These are phyloP conservation scores for Zaprionus obscuricornis DNA, from an alignment of 2,888 invertebrate genomes.

Conservation along the genomic window DNA sequence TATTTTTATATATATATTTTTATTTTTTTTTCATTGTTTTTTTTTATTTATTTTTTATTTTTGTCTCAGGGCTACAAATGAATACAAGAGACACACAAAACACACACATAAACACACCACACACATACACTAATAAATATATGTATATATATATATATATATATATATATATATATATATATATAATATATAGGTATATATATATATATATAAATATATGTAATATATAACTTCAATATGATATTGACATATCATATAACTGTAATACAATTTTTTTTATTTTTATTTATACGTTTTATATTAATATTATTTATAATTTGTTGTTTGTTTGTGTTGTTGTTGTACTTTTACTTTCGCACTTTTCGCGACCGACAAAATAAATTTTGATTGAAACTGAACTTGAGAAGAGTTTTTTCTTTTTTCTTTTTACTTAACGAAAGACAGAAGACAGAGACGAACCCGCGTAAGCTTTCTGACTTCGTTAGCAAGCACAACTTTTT, in stretches of 20 bases:
- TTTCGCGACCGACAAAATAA: slow-evolving; percentile 68
- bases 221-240: slow-evolving; percentile 32
- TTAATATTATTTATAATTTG: slow-evolving; percentile 36
- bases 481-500: slow-evolving; percentile 44
- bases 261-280: no score
- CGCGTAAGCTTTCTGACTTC: slow-evolving; percentile 39
- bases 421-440: slow-evolving; percentile 30
- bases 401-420: slow-evolving; percentile 14
- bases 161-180: slow-evolving; percentile 9
- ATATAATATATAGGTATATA: slow-evolving; percentile 15
- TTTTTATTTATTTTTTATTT: no score
- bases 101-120: no score
- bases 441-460: slow-evolving; percentile 26
- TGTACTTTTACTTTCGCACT: slow-evolving; percentile 65
- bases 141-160: slow-evolving; percentile 6
- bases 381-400: slow-evolving; percentile 38
- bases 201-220: slow-evolving; percentile 28
- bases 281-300: no score
- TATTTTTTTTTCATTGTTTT: no score
- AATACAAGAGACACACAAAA: no score
- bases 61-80: slow-evolving; percentile 47
- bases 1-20: no score
- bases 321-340: slow-evolving; percentile 18
- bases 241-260: slow-evolving; percentile 28
- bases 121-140: slow-evolving; percentile 43